These are phyloP conservation scores for Ariolimax columbianus DNA, from an alignment of 2,888 invertebrate species.

Conservation along the genomic window DNA sequence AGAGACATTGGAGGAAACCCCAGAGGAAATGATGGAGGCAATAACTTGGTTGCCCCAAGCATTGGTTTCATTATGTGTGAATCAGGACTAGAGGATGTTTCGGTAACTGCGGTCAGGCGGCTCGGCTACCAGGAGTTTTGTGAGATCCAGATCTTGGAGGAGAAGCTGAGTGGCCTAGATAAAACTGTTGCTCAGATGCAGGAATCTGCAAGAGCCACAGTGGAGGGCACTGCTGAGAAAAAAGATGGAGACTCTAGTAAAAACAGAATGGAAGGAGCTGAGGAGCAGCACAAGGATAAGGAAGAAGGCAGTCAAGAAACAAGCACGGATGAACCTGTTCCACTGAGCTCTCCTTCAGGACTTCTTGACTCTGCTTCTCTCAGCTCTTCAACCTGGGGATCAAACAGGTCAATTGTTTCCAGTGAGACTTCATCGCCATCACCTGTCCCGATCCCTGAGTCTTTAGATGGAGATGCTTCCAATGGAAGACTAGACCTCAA, in stretches of 20 bases:
- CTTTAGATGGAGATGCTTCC: conserved; percentile 80
- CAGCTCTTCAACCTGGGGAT: conserved; percentile 63
- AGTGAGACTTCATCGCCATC: conserved; percentile 50
- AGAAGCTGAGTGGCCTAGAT: conserved; percentile 62
- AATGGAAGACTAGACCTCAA: conserved; percentile 93
- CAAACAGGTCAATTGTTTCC: conserved; percentile 43
- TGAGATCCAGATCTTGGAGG: conserved; percentile 61
- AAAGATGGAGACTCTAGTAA: conserved; percentile 50
- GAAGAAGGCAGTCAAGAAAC: conserved; percentile 47
- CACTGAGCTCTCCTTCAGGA: conserved; percentile 55
- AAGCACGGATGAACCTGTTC: conserved; percentile 56
- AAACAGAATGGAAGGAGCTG: not conserved
- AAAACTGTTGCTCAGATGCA: conserved; percentile 59
- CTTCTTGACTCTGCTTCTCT: conserved; percentile 52
- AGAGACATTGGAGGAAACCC: conserved; percentile 38
- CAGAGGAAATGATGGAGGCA: conserved; percentile 13
- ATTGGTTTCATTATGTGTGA: conserved; percentile 94
- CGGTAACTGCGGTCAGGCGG: conserved; percentile 86
- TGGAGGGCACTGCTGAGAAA: conserved; percentile 53
- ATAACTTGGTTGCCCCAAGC: conserved; percentile 34
- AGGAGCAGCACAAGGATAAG: conserved; percentile 13
- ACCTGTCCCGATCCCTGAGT: conserved; percentile 50
- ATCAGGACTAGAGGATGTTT: conserved; percentile 93
- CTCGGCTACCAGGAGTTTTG: conserved; percentile 69
- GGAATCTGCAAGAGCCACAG: conserved; percentile 58